phyloP scores from a whole-genome alignment of 35 echinoderm and acorn worm species.

The Lytechinus pictus region DNA sequence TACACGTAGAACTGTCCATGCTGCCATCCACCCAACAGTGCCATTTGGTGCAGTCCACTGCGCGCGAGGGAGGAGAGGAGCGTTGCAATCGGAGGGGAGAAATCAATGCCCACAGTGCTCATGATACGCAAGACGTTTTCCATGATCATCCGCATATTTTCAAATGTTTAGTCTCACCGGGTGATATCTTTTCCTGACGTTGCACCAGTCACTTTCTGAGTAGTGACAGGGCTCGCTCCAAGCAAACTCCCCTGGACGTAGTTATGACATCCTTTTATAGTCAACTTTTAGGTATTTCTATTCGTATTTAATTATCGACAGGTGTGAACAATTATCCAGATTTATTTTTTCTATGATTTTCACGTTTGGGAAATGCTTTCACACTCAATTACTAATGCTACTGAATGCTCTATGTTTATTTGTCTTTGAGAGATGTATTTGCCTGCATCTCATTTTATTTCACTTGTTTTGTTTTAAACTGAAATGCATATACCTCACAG shows the following conservation, averaged over 20 bases:
- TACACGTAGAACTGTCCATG: slow-evolving; percentile 25
- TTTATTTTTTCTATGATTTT: not conserved
- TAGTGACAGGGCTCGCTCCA: not conserved
- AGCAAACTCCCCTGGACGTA: not conserved
- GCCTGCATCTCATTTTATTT: not conserved
- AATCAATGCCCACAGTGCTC: not conserved
- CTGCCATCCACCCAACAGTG: slow-evolving; percentile 23
- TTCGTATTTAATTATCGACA: not conserved
- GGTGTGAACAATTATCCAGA: not conserved
- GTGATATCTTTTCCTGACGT: not conserved
- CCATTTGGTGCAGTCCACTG: slow-evolving; percentile 13
- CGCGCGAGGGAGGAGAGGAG: not conserved
- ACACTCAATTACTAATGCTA: not conserved
- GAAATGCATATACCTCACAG: slow-evolving; percentile 3
- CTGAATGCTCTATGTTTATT: not conserved
- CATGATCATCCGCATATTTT: not conserved
- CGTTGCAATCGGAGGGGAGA: not conserved
- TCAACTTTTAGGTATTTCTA: not conserved
- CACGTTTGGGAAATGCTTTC: not conserved
- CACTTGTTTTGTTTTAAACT: not conserved
- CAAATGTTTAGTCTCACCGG: not conserved
- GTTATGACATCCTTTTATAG: not conserved
- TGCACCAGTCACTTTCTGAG: not conserved
- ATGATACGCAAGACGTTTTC: not conserved
- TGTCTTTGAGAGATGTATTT: not conserved